Evolutionary conservation across 2,113 vertebrate genomes (phyloP), one percentile per base, ranked within the genome.

Genomic region (Tupaia tana): DNA sequence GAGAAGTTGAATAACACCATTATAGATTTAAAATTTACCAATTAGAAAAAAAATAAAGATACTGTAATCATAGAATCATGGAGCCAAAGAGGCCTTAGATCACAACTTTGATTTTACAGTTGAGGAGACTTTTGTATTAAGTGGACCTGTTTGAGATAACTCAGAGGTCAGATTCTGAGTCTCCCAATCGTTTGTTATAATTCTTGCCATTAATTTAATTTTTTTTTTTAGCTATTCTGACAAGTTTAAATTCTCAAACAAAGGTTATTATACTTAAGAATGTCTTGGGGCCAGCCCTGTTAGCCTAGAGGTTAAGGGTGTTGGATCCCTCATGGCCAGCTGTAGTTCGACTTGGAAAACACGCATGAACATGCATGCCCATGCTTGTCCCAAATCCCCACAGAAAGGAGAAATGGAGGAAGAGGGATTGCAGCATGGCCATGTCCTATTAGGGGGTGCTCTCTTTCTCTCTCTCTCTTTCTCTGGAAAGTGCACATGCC

Each of bases 81-180:
- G 16, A 71, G 22, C 66, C 27, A 25, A n/a, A 86, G 22, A 58
- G 6, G 4, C 77, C 24, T 77, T 64, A 73, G 52, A 43, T 18
- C 7, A 86, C 73, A 91, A n/a, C 25, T 79, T 77, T 85, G 14
- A 86, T 85, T 94, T 94, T 86, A 31, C 63, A 67, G 16, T n/a
- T 34, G 56, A 86, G 43, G 56, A 75, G 3, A 61, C 24, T 78
- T 89, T 97, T 8, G 0, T 8, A 24, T 8, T 54, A 15, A 90
- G 20, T 83, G 11, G 24, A 31, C 31, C 34, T 71, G 9, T 85
- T 34, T 34, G n/a, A 69, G n/a, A 59, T 81, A 18, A 67, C 20
- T 29, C 11, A 52, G 52, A 86, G 27, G 18, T 14, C 9, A 9
- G 24, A 74, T 11, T 15, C 43, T 52, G 54, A 5, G 7, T 54